Evolutionary conservation across 2,888 invertebrate genomes (phyloP).

Genomic region (Selenia dentaria): DNA sequence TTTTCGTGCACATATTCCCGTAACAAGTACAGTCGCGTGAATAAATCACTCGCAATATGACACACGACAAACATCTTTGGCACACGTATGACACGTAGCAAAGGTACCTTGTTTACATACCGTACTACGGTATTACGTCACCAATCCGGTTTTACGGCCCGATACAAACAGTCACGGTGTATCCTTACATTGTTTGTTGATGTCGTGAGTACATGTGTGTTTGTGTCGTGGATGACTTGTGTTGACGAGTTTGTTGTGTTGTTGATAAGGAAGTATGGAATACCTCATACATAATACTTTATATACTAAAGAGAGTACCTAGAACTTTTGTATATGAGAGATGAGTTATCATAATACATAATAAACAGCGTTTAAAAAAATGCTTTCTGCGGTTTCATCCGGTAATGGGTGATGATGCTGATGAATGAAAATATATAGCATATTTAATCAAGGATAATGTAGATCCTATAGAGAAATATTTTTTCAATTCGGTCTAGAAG

Average conservation of each 20-base stretch:
- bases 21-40: neutral
- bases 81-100: conserved; percentile 10
- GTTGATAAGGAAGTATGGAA: neutral
- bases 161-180: conserved; percentile 3
- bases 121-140: conserved; percentile 2
- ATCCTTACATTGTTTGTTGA: neutral
- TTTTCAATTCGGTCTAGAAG: too few species aligned
- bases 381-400: too few species aligned
- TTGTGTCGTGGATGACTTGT: neutral
- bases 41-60: conserved; percentile 13
- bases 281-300: too few species aligned
- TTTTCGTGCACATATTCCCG: neutral
- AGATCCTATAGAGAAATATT: too few species aligned
- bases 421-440: too few species aligned
- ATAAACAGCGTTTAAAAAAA: too few species aligned
- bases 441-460: too few species aligned
- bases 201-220: too few species aligned
- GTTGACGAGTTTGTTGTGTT: neutral
- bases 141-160: conserved; percentile 19
- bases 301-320: too few species aligned
- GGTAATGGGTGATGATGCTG: too few species aligned
- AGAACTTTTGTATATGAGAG: too few species aligned
- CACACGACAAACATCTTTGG: conserved; percentile 16
- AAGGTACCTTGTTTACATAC: conserved; percentile 11
- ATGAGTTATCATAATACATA: too few species aligned